A percentile compares a stretch with the other conserved stretches of the same genome.
Evolutionary conservation across 30 jellyfish, hydroid and myxozoan genomes (phyloP).

Genomic region (Mastigias papua): DNA sequence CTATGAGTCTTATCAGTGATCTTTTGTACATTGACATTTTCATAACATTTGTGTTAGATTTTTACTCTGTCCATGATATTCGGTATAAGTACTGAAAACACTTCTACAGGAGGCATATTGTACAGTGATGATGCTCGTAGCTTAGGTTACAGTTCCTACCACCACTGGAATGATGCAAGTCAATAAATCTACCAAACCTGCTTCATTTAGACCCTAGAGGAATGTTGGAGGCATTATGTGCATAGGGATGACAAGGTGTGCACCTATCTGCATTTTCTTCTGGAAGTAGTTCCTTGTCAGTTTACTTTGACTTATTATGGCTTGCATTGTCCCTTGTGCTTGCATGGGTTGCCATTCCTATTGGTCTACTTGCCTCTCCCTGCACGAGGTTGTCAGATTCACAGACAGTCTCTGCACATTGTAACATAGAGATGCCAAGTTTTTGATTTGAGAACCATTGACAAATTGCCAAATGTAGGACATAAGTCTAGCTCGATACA

Average conservation of each 20-base stretch:
- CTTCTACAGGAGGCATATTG: not conserved
- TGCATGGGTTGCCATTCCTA: not conserved
- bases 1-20: too few species aligned
- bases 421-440: not conserved
- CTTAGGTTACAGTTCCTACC: not conserved
- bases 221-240: not conserved
- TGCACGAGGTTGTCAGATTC: not conserved
- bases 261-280: not conserved
- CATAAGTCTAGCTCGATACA: not conserved
- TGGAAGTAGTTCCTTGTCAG: not conserved
- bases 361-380: not conserved
- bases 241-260: not conserved
- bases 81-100: not conserved
- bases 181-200: not conserved
- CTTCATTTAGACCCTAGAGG: not conserved
- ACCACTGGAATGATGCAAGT: not conserved
- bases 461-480: not conserved
- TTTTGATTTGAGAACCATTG: not conserved
- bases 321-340: not conserved
- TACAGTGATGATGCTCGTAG: constrained; percentile 7
- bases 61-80: too few species aligned
- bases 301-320: not conserved
- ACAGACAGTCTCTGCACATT: not conserved
- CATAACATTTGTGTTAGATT: not conserved
- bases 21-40: not conserved